These are phyloP conservation scores for Chymomyza amoena DNA, from an alignment of 2,888 invertebrate genomes.

Conservation along the genomic window DNA sequence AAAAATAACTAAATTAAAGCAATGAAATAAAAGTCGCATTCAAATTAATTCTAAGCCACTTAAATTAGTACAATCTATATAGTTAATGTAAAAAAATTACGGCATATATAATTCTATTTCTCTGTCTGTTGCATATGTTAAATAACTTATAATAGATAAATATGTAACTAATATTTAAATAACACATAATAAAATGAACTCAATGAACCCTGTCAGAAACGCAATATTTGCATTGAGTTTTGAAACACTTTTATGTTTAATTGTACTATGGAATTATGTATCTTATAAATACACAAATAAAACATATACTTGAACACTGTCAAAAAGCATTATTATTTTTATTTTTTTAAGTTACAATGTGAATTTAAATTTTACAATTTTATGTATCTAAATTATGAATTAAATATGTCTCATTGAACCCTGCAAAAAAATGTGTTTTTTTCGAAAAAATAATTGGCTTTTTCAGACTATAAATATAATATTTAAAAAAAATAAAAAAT, in stretches of 20 bases:
- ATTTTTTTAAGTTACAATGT: neutral
- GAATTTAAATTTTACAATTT: neutral
- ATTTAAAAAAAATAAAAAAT: no score
- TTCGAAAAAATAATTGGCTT: no score
- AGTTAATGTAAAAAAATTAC: neutral
- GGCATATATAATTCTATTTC: constrained; percentile 16
- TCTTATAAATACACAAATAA: constrained; percentile 1
- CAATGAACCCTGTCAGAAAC: neutral
- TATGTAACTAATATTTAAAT: constrained; percentile 35
- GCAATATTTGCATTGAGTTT: neutral
- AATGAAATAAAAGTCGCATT: neutral
- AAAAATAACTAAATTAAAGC: neutral
- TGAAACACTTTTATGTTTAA: neutral
- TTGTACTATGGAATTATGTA: neutral
- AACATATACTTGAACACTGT: neutral
- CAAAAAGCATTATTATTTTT: neutral
- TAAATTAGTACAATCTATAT: neutral
- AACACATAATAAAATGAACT: neutral
- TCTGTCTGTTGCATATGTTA: constrained; percentile 47
- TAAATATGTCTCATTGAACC: constrained; percentile 65
- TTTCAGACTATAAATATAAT: no score
- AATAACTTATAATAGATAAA: constrained; percentile 48
- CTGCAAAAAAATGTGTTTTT: constrained; percentile 24
- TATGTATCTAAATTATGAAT: constrained; percentile 16
- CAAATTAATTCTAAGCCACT: neutral